phyloP scores from a whole-genome alignment of 1,140 invertebrate genomes.

The Rhysida immarginata region DNA sequence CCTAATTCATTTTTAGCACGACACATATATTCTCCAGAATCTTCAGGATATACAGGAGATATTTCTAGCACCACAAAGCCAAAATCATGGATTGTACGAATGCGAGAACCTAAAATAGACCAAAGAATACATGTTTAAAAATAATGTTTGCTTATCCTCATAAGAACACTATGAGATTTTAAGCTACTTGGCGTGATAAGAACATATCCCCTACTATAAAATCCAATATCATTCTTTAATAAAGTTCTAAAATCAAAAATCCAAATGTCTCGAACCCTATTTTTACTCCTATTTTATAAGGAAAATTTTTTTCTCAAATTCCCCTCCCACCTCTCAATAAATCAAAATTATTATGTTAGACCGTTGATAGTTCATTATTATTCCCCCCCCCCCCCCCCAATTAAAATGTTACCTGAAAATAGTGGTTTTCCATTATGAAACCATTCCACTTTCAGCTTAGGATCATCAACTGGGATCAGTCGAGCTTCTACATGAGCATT shows the following conservation, averaged over 20 bases:
- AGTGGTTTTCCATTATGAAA: constrained; percentile 85
- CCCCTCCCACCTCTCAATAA: too few relatives aligned
- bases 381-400: too few relatives aligned
- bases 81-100: constrained; percentile 88
- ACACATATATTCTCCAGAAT: constrained; percentile 84
- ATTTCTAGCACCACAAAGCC: constrained; percentile 89
- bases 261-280: too few relatives aligned
- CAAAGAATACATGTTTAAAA: constrained; percentile 10
- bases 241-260: too few relatives aligned
- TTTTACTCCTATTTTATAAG: too few relatives aligned
- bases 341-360: too few relatives aligned
- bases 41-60: constrained; percentile 85
- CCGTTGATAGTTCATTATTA: too few relatives aligned
- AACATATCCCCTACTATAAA: too few relatives aligned
- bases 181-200: too few relatives aligned
- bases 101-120: constrained; percentile 50
- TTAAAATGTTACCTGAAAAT: constrained; percentile 46
- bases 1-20: constrained; percentile 77
- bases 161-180: background rate
- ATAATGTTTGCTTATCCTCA: constrained; percentile 4
- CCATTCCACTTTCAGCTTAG: constrained; percentile 86
- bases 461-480: constrained; percentile 81
- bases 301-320: too few relatives aligned
- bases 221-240: too few relatives aligned
- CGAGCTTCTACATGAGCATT: constrained; percentile 89